phyloP scores from a whole-genome alignment of 2,113 vertebrate genomes.

The Brienomyrus brachyistius region DNA sequence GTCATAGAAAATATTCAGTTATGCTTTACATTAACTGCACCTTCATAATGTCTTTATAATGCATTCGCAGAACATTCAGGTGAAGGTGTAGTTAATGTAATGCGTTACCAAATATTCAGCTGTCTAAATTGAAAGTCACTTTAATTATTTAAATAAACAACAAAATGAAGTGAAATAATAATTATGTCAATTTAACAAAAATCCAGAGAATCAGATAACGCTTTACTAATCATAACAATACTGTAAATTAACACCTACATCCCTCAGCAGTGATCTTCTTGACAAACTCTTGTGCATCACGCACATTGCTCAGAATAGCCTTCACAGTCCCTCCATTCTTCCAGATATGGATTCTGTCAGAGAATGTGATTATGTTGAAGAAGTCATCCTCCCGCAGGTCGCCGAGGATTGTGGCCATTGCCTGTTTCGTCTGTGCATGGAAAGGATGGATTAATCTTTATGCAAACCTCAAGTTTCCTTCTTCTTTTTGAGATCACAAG shows the following conservation, averaged over 20 bases:
- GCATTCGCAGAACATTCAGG: neutral
- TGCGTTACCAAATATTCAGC: neutral
- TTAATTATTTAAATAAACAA: neutral
- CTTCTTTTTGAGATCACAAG: neutral
- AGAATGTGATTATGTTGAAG: conserved; percentile 81
- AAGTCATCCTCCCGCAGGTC: conserved; percentile 66
- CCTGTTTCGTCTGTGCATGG: conserved; percentile 66
- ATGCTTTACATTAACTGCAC: neutral
- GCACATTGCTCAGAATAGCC: conserved; percentile 61
- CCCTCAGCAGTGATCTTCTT: conserved; percentile 64
- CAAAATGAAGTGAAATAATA: neutral
- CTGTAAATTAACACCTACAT: conserved; percentile 52
- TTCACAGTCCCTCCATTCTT: conserved; percentile 60
- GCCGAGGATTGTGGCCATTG: conserved; percentile 69
- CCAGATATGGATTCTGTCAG: conserved; percentile 68
- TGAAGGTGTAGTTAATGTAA: neutral
- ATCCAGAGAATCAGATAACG: neutral
- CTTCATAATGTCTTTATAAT: neutral
- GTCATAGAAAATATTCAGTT: neutral
- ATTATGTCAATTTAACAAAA: neutral
- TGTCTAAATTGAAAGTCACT: neutral
- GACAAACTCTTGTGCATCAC: conserved; percentile 65
- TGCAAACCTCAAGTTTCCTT: neutral
- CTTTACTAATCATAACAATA: neutral
- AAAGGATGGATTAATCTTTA: neutral